Percentiles rank a stretch among this genome's conserved stretches.
Evolutionary conservation across 2,113 vertebrate genomes (phyloP).

Genomic region (Oreochromis tanganicae): DNA sequence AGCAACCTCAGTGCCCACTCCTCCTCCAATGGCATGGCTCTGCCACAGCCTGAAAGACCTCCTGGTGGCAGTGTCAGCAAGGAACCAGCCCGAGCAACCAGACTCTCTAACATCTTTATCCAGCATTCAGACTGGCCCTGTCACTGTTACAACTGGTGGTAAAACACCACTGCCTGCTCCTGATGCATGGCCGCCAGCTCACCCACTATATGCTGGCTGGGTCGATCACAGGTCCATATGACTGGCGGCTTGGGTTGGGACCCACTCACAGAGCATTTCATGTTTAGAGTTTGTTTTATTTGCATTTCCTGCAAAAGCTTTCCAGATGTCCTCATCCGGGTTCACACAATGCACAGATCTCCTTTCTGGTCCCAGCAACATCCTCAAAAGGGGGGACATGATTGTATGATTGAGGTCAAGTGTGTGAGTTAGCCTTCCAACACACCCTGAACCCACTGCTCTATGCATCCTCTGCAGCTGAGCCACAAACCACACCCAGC

Average conservation of each 20-base stretch:
- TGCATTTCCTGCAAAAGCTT: not conserved
- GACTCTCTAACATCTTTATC: not conserved
- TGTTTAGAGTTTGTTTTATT: not conserved
- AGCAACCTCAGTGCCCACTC: not conserved
- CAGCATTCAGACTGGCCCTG: not conserved
- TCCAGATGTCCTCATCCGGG: not conserved
- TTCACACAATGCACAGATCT: not conserved
- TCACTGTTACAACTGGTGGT: not conserved
- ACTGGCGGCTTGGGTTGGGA: not conserved
- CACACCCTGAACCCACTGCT: not conserved
- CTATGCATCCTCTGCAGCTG: not conserved
- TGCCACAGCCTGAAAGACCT: not conserved
- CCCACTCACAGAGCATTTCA: not conserved
- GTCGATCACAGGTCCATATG: not conserved
- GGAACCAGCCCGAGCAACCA: not conserved
- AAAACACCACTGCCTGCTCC: not conserved
- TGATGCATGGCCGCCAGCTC: not conserved
- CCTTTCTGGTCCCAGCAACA: not conserved
- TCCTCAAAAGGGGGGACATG: not conserved
- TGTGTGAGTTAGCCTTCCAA: not conserved
- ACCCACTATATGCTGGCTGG: not conserved
- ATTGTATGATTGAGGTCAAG: not conserved
- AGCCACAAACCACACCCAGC: not conserved
- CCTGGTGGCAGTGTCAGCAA: not conserved
- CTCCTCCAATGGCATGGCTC: not conserved